Base-by-base conservation (phyloP, 1,140 invertebrate genomes). In the Acromyrmex charruanus region DNA sequence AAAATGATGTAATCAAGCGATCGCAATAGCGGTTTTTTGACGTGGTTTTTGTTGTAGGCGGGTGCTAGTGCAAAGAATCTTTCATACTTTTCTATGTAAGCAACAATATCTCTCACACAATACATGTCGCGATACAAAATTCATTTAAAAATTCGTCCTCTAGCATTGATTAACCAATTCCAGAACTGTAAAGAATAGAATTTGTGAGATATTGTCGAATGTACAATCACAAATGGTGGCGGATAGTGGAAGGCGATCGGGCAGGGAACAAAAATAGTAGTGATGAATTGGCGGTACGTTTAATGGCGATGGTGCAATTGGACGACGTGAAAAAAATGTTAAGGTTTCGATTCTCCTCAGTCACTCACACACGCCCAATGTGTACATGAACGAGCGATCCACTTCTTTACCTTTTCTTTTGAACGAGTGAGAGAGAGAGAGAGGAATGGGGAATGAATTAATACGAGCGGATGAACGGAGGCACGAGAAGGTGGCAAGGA, bases 401-500 rank as follows among this genome's bases (percentile, higher is more conserved):
- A 55, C 39, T 74, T 84, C 18, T 81, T 82, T 82, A 72, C 53
- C 53, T 82, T 74, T 61, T 44, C 49, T 79, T 21, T 59, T 59
- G 49, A 84, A 66, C 59, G 82, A 90, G 66, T 35, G 82, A 87
- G 80, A 21, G 21, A 21, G 21, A 21, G 65, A 91, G 82, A 87
- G 65, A 91, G 82, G 84, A 66, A 66, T 61, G 31, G 53, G 59
- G 49, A 61, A 90, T 90, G 87, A 90, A 85, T 84, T 85, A 88
- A 90, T 84, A 89, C 87, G 91, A 91, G 85, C 75, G 91, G 91
- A 89, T 89, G 89, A 90, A 92, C 86, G 91, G 89, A 90, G 81
- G 81, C 89, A 92, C 91, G 91, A 84, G 80, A 89, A 88, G 91
- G 89, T 87, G 90, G 90, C 87, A 86, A 92, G 91, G 91, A 92